These are phyloP conservation scores for Myotis brandtii DNA, from an alignment of 2,113 vertebrate genomes.

Conservation along the genomic window DNA sequence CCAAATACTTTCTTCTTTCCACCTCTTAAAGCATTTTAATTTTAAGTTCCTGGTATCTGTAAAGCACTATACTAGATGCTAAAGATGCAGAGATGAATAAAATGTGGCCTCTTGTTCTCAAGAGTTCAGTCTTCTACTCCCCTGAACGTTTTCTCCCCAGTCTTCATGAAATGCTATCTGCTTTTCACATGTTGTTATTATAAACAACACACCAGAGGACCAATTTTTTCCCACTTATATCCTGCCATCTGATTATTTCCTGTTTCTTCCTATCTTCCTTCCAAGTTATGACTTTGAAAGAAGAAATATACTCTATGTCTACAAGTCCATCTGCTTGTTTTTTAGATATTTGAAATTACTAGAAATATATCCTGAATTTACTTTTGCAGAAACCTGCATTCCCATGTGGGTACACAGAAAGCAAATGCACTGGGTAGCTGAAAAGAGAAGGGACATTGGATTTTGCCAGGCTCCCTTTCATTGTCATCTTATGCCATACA, in stretches of 20 bases:
- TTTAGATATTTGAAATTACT: constrained; percentile 4
- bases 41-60: not conserved
- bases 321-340: not conserved
- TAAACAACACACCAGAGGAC: not conserved
- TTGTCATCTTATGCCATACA: not conserved
- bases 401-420: not conserved
- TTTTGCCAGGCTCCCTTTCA: not conserved
- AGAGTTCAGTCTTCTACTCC: not conserved
- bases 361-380: not conserved
- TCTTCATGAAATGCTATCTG: not conserved
- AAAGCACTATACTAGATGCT: not conserved
- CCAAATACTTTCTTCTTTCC: not conserved
- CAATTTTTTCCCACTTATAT: not conserved
- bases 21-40: not conserved
- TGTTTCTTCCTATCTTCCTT: not conserved
- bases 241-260: not conserved
- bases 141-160: not conserved
- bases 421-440: not conserved
- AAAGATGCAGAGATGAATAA: not conserved
- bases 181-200: not conserved
- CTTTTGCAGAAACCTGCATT: not conserved
- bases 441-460: not conserved
- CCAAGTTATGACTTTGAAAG: not conserved
- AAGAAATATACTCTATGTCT: not conserved
- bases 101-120: not conserved